Evolutionary conservation across 1,140 invertebrate genomes (phyloP), one percentile per base, ranked within the genome.

Genomic region (Formica selysi): DNA sequence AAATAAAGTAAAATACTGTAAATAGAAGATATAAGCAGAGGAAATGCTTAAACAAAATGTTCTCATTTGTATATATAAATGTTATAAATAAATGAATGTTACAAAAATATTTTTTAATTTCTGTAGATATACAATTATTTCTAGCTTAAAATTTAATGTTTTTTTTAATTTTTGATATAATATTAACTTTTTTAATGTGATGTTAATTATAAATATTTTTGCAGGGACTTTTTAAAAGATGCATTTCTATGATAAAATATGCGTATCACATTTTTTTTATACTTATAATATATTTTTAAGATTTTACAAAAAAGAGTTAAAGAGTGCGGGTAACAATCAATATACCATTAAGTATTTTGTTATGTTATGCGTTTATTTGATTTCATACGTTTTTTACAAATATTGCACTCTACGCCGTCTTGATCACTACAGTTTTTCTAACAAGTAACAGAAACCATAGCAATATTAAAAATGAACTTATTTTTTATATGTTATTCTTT

Each of bases 301-400:
- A 78, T 36, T 32, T 61, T 57, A 38, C 19, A 26, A 61, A 26
- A 22, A 19, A 26, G 4, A 38, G 19, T 26, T 68, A 48, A 5
- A 44, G 44, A 10, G 22, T 65, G 10, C 13, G 6, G 5, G 36
- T 41, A 0, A 41, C 19, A 83, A 74, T 48, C 26, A 74, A 83
- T 38, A 74, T 4, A 26, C 13, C 4, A 26, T 44, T 70, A 73
- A 83, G 13, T 22, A 26, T 61, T 74, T 83, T 48, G 19, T 83
- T n/a, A 61, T 73, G 8, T 81, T 81, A 68, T 83, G 79, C 79
- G 73, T 83, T 44, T 83, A 83, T 74, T 81, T 62, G 26, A 74
- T 81, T 59, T 73, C 10, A 71, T 83, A 83, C 54, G 38, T 59
- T 81, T 61, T 6, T 73, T 73, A 61, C 65, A 80, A 70, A 70